phyloP scores from a whole-genome alignment of 2,113 vertebrate genomes.

The Peromyscus polionotus region DNA sequence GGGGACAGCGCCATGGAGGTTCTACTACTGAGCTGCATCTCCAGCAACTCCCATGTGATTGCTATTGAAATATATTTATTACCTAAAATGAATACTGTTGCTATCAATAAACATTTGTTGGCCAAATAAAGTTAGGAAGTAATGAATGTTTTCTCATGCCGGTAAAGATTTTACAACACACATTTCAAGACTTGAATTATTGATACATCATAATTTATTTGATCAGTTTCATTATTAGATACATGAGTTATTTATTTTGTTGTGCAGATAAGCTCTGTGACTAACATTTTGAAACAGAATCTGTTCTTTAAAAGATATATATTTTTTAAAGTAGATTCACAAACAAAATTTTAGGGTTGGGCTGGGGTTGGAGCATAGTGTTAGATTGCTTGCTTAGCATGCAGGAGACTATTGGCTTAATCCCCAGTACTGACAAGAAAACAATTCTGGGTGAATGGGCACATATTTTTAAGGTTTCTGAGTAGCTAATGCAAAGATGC shows the following conservation, averaged over 20 bases:
- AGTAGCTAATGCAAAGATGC: neutral
- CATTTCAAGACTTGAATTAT: conserved; percentile 36
- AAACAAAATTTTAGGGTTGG: neutral
- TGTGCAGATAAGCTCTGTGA: neutral
- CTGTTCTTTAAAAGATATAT: neutral
- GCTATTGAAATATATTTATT: neutral
- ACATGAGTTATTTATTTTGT: conserved; percentile 12
- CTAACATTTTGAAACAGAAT: neutral
- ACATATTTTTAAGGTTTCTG: conserved; percentile 15
- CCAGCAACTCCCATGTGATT: neutral
- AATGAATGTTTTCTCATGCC: neutral
- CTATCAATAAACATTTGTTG: neutral
- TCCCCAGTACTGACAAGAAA: neutral
- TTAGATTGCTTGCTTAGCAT: neutral
- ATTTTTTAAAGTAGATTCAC: neutral
- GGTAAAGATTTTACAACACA: neutral
- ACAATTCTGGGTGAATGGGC: neutral
- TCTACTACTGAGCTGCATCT: neutral
- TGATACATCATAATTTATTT: conserved; percentile 27
- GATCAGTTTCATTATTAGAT: neutral
- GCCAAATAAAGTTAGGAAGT: neutral
- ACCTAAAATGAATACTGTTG: neutral
- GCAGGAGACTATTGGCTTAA: neutral
- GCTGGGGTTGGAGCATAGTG: neutral
- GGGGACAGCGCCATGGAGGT: neutral